These are phyloP conservation scores for Numenius phaeopus DNA, from an alignment of 2,797 vertebrate species.

Conservation along the genomic window DNA sequence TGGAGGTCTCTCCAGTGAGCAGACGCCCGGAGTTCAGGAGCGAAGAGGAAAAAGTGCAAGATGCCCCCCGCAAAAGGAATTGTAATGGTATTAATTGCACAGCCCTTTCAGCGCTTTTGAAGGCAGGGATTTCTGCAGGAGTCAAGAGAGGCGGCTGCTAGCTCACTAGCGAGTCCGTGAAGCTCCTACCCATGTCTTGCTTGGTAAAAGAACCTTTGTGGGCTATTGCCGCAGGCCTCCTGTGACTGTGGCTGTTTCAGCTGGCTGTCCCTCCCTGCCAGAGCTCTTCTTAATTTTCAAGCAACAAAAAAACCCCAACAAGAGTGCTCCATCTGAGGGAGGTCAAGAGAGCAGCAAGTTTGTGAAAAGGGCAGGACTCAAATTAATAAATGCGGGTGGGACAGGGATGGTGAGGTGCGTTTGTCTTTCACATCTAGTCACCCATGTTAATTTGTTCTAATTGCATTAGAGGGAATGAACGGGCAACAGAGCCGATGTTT, in stretches of 20 bases:
- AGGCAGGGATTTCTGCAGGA: background rate
- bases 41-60: background rate
- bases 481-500: background rate
- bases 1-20: background rate
- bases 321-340: background rate
- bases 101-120: background rate
- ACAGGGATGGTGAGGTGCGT: background rate
- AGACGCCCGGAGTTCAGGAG: rapidly evolving
- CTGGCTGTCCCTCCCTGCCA: background rate
- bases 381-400: slow-evolving; percentile 24
- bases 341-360: slow-evolving; percentile 34
- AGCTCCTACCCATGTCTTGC: background rate
- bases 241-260: background rate
- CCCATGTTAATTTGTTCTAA: slow-evolving; percentile 65
- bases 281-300: background rate
- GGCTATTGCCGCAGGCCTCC: background rate
- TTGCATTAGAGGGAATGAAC: slow-evolving; percentile 41
- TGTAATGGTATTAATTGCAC: background rate
- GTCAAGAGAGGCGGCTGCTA: background rate
- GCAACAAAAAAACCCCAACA: background rate
- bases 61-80: background rate
- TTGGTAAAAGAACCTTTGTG: background rate
- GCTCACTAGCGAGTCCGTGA: background rate
- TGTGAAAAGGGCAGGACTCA: slow-evolving; percentile 26
- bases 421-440: slow-evolving; percentile 60